Evolutionary conservation across 2,888 invertebrate species (phyloP), one percentile per base, ranked within the genome.

Genomic region (Eupithecia insigniata): DNA sequence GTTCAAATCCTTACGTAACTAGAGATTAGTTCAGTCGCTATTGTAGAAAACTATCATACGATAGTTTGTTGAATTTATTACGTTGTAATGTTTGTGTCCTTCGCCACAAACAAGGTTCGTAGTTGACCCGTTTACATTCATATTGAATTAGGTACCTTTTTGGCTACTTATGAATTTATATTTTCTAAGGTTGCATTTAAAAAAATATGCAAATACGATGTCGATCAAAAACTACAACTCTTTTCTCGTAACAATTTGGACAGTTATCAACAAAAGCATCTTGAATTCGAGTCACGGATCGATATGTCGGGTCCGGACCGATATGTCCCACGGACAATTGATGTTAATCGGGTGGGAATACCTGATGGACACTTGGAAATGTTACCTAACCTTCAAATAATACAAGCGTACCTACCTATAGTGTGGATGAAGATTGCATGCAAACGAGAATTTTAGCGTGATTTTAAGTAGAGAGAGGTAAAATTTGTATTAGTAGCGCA

Each of bases 341-440:
- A 55, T 55, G 55, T 26, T 26, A 26, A 55, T 55, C 55, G 55
- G 22, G 55, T 55, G 55, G 55, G 55, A 55, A 55, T 55, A 14
- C 12, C 55, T 22, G 22, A 22, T n/a, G 55, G 55, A 26, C 55
- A 26, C 55, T 55, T 12, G 51, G 10, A 26, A 55, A 55, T 26
- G 26, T 55, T 55, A 2, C 26, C 55, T 26, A 22, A 26, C 26
- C 55, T 26, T 12, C 55, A 26, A 55, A 55, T 26, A 14, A 26
- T 14, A 26, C 55, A 1, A 55, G 26, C 12, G 12, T 55, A 26
- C 26, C 5, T 26, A 55, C 22, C 22, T 51, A n/a, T n/a, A 46
- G 6, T 43, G 43, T 43, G 18, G 43, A 18, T 43, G 43, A 22
- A 51, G 22, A 22, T 51, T n/a, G n/a, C 22, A 51, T 46, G 3